Base-by-base conservation (phyloP, 2,113 vertebrate genomes). In the Scomber japonicus region DNA sequence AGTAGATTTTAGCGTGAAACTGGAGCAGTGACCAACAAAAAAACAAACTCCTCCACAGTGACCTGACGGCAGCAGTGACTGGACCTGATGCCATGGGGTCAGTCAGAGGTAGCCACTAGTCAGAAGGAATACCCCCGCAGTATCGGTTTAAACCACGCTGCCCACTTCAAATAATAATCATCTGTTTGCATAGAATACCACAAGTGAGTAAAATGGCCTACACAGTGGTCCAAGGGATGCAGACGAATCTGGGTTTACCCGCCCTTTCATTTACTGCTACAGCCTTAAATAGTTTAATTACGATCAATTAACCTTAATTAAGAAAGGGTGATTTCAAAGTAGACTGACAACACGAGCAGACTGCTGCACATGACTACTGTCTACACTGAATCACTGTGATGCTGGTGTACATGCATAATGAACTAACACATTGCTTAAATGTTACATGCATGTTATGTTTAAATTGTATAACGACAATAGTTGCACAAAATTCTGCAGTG, bases 241-340 rank as follows among this genome's bases (percentile, higher is more conserved):
- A 46, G 6, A 15, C 11, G 14, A 55, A 57, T 14, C 14, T 13
- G 60, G 71, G 16, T 30, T 46, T 55, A 15, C 50, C 60, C 5
- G 13, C 40, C 12, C 27, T 66, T 57, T 48, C 1, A 31, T 66
- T 77, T 77, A 21, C 73, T 56, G 19, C 46, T 7, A 61, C 5
- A 31, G 53, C 46, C 4, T 8, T 40, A 9, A 40, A 40, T 40
- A 40, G 6, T 40, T 40, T 56, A 17, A 7, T 44, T 6, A 16
- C 17, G 46, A 51, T 53, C n/a, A 5, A 31, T 61, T 74, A 27
- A n/a, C 4, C 19, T 40, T n/a, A 24, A 67, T 15, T 55, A 12
- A 56, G 14, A 24, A 14, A 12, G 11, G 17, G 0, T 16, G 14
- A 27, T n/a, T 45, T 17, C 24, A 1, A 45, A 19, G 27, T 11